Base-by-base conservation (phyloP, 1,140 invertebrate genomes). In the Pseudobourletiella spinata region DNA sequence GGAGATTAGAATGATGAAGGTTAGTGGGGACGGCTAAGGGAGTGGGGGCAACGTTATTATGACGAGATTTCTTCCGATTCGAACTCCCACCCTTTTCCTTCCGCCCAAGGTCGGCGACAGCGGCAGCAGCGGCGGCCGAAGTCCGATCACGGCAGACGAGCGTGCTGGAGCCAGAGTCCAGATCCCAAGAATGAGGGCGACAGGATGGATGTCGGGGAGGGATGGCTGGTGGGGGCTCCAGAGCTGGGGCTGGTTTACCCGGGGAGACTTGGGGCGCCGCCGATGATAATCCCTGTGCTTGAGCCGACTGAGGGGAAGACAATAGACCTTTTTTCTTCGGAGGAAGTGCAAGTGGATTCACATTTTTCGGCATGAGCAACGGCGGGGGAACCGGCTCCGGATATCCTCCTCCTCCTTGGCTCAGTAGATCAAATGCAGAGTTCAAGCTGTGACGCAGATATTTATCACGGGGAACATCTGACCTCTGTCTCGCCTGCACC, bases 341-440 rank as follows among this genome's bases (percentile, higher is more conserved):
- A 28, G 48, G 56, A 16, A 56, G 55, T 2, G 32, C 42, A 22
- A 55, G 29, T 32, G 52, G 52, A 55, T 55, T 55, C 6, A 18
- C n/a, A n/a, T n/a, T n/a, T 42, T 24, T 54, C 24, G 48, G 28
- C 30, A 54, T 29, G 15, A 30, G 24, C 50, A 48, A 14, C 48
- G 54, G 56, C 6, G 56, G 35, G 6, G 35, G 52, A 50, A 18
- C 48, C 22, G 52, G 61, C 39, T n/a, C n/a, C n/a, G n/a, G 59
- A 61, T 61, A 22, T 60, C n/a, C 43, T 32, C 24, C 24, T 32
- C 26, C 8, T 24, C 24, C 11, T 55, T 55, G 30, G 26, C 29
- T 55, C 25, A 64, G 58, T n/a, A 67, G 57, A 48, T 68, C 66
- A 62, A 65, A 56, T 6, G 66, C 18, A 0, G 66, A 65, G 44